Base-by-base conservation (phyloP, 2,797 vertebrate species). In the Lagothrix lagotricha region DNA sequence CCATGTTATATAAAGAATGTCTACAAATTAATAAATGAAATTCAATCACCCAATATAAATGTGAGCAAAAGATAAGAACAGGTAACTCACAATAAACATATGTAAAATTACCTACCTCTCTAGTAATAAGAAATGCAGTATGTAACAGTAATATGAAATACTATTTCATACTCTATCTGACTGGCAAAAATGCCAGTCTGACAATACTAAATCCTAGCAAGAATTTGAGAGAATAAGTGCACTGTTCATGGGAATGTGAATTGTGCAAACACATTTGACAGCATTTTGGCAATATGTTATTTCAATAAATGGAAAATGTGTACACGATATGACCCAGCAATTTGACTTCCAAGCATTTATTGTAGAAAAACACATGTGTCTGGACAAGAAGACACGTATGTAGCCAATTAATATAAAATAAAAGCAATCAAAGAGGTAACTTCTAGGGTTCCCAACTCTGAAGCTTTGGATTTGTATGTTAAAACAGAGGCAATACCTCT, bases 321-420 rank as follows among this genome's bases (percentile, higher is more conserved):
- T 6, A 79, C 26, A 82, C 19, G 4, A 11, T 52, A 83, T 76
- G 39, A 88, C 61, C 79, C 72, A 91, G 7, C 26, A 80, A 76
- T 46, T 89, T 88, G 0, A 84, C 15, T 80, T 96, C 15, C 73
- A 77, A 70, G 3, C 88, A 90, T 46, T 20, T 54, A 41, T 20
- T 75, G 7, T 77, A 88, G 28, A 95, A 88, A 96, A 92, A 26
- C 17, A 19, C 46, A 30, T 44, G 14, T 28, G 3, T 86, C 52
- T 90, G 67, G 15, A 90, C 7, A 88, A 79, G 11, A 91, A 46
- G 19, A 52, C 9, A 48, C 67, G 5, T 28, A 8, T 46, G 87
- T 86, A 94, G 28, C 70, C 24, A 94, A n/a, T 85, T 88, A 90
- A 4, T 26, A 19, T 39, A 75, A 96, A 97, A 52, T 46, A 85